Conservation (phyloP, 2,888 invertebrate genomes). For the Eremobia ochroleuca region DNA sequence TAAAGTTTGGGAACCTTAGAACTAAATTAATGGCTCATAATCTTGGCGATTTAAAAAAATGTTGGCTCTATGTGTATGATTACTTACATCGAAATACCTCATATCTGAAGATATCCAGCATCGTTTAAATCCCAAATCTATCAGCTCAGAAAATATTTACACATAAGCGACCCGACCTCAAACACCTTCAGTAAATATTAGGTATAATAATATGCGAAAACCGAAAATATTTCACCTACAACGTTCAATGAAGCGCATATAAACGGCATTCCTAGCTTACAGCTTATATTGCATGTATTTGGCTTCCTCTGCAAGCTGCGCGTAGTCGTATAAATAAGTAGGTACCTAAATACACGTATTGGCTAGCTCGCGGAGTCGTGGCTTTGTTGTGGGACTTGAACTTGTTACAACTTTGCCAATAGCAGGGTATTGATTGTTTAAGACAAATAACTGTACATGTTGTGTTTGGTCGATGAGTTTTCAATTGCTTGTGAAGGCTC, state of each 20-base stretch:
- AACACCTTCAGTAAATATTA: background rate
- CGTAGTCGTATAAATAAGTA: background rate
- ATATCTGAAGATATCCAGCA: background rate
- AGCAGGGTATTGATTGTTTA: background rate
- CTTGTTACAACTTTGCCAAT: slow-evolving; percentile 8
- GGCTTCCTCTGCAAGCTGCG: background rate
- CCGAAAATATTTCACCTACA: slow-evolving; percentile 1
- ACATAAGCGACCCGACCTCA: background rate
- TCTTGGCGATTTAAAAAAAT: too few relatives aligned
- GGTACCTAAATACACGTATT: slow-evolving; percentile 5
- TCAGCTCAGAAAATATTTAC: background rate
- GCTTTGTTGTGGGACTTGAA: slow-evolving; percentile 9
- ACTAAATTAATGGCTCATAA: background rate
- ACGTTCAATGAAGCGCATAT: slow-evolving; percentile 4
- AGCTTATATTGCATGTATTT: slow-evolving; percentile 33
- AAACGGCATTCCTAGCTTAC: background rate
- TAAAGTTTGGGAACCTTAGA: background rate
- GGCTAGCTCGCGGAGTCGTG: background rate
- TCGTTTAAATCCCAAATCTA: background rate
- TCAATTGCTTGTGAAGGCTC: background rate
- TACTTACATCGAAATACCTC: too few relatives aligned
- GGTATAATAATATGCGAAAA: slow-evolving; percentile 1
- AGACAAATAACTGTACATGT: slow-evolving; percentile 3
- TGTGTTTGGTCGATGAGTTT: slow-evolving; percentile 13
- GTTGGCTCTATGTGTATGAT: too few relatives aligned